Evolutionary conservation across 2,797 vertebrate genomes (phyloP), one percentile per base, ranked within the genome.

Genomic region (Cuculus canorus): DNA sequence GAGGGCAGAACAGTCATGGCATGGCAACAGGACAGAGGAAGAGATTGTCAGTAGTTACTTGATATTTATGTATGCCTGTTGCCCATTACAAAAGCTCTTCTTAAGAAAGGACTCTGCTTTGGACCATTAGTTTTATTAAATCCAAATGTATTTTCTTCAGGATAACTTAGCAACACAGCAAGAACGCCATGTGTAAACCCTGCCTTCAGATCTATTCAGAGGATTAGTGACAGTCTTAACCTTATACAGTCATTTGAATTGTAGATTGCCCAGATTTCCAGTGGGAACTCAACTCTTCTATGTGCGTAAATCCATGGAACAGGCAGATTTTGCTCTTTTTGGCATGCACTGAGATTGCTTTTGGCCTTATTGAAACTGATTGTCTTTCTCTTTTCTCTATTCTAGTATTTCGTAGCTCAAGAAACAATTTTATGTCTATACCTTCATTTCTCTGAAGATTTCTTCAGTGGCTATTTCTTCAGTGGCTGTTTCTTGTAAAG

Each of bases 211-310:
- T 35, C 27, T 7, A 12, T 35, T 65, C 41, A 75, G 23, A 28
- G 17, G 17, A 6, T 9, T 65, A 5, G 13, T 64, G 47, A 30
- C 12, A 56, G 15, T 50, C 45, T 6, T n/a, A 73, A 48, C 2
- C 10, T 52, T 32, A 19, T 5, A 41, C 6, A 86, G 45, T 24
- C 19, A 18, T 52, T 56, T 23, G 3, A 50, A 76, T 23, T 48
- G 81, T 39, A 45, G 10, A 57, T 72, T 76, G 5, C 11, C 9
- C 17, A 54, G 18, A 19, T 8, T 27, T 41, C 12, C 13, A 23
- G 22, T 13, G 19, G 27, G 5, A 81, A 14, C 4, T 60, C 3
- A 1, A 28, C 9, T 56, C n/a, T 39, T 5, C 6, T 11, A 3
- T 27, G 4, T 19, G 13, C 9, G 28, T n/a, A 89, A 87, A 64